Base-by-base conservation (phyloP, 2,797 vertebrate genomes). In the Pipistrellus pipistrellus region DNA sequence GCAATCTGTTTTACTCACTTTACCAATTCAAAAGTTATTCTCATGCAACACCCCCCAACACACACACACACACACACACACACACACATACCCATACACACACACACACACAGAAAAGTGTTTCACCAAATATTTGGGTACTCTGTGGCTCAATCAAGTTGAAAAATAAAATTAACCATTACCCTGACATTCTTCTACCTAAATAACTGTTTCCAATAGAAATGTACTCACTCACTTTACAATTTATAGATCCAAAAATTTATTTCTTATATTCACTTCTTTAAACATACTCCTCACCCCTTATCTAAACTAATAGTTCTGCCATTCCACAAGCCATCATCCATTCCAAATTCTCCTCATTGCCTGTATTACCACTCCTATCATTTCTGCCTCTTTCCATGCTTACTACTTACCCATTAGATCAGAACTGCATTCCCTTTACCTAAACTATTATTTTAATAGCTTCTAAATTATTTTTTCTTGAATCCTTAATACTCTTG, bases 301-400 rank as follows among this genome's bases (percentile, higher is more conserved):
- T 69, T 53, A 44, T 44, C 17, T 38, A 20, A 5, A 25, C 27
- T 41, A 62, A 15, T 17, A 83, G 15, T 62, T 27, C 62, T 88
- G 0, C 17, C 59, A 85, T 41, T 15, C 23, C 12, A 25, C 2
- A 71, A 85, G 62, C 11, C 12, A 12, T 35, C 35, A 55, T 73
- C 27, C 8, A 51, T 51, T 78, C 17, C 30, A 75, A 48, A 38
- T 4, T 27, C 30, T 84, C 20, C 20, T 73, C 18, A 46, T 15
- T 2, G 17, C 11, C 8, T 44, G 0, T 8, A 53, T 27, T 8
- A 32, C 2, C 0, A 15, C 13, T 38, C 2, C 3, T 46, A 44
- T 18, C 11, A 64, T n/a, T 88, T 69, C 57, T 88, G 9, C 14
- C 15, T 59, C 15, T 55, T 88, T 59, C 25, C 3, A 10, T 57